phyloP scores from a whole-genome alignment of 2,113 vertebrate genomes.

The Gambusia holbrooki region DNA sequence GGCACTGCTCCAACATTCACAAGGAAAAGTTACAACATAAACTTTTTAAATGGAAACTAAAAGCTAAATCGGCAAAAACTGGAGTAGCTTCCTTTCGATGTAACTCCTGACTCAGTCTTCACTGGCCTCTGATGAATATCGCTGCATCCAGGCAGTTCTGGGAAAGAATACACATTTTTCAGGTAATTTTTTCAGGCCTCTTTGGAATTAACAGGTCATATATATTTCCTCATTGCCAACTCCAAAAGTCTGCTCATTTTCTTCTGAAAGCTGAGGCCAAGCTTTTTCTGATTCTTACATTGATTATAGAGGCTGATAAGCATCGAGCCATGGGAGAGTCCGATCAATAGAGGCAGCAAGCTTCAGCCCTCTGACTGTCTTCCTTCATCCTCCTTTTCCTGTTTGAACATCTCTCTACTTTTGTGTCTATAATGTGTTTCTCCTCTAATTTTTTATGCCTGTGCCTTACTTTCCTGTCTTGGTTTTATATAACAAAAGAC shows the following conservation, averaged over 20 bases:
- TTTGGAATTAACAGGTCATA: conserved; percentile 57
- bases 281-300: conserved; percentile 37
- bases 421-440: neutral
- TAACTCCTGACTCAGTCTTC: conserved; percentile 53
- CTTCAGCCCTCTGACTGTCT: conserved; percentile 13
- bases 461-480: neutral
- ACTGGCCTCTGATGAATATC: conserved; percentile 14
- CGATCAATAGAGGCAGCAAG: conserved; percentile 22
- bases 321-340: conserved; percentile 40
- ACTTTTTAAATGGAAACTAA: conserved; percentile 25
- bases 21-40: conserved; percentile 21
- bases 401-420: neutral
- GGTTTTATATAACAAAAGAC: conserved; percentile 44
- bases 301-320: conserved; percentile 58
- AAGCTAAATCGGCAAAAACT: conserved; percentile 49
- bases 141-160: conserved; percentile 1
- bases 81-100: conserved; percentile 6
- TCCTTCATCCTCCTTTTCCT: neutral
- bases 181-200: conserved; percentile 2
- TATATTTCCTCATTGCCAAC: conserved; percentile 51
- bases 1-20: conserved; percentile 35
- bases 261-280: conserved; percentile 46
- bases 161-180: neutral
- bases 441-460: neutral
- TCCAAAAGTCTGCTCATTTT: conserved; percentile 52